Percentiles rank a stretch among this genome's conserved stretches.
Evolutionary conservation across 23 tunicate genomes (phyloP).

Genomic region (Phallusia fumigata): DNA sequence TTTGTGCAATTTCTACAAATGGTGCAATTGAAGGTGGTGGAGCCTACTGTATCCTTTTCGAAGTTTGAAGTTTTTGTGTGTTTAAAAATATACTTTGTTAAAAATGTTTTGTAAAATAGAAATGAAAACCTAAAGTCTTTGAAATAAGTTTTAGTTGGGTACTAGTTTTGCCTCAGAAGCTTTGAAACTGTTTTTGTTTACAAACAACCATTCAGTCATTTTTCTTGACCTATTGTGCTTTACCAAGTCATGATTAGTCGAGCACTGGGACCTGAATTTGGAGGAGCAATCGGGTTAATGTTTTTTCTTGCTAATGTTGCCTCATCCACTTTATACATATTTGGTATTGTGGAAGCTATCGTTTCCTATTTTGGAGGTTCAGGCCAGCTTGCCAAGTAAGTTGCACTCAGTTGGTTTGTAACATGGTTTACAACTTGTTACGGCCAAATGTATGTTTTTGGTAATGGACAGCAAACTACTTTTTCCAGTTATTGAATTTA

Average conservation of each 20-base stretch:
- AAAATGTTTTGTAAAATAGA: not conserved
- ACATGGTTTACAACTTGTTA: too few species aligned
- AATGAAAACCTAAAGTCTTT: too few species aligned
- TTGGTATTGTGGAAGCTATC: conserved; percentile 97
- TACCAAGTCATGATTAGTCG: conserved; percentile 93
- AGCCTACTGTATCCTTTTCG: conserved; percentile 87
- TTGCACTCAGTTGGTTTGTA: not conserved
- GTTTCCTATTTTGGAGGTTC: conserved; percentile 78
- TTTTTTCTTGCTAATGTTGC: conserved; percentile 97
- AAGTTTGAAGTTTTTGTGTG: not conserved
- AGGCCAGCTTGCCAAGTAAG: conserved; percentile 76
- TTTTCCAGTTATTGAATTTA: too few species aligned
- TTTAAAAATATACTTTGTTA: not conserved
- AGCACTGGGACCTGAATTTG: conserved; percentile 98
- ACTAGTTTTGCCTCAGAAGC: too few species aligned
- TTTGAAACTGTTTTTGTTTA: too few species aligned
- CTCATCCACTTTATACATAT: conserved; percentile 88
- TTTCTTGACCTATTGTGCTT: not conserved
- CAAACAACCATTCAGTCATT: not conserved
- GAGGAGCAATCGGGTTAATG: conserved; percentile 98
- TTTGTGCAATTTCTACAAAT: conserved; percentile 99
- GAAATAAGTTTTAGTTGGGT: too few species aligned
- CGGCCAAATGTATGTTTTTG: too few species aligned
- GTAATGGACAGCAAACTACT: too few species aligned
- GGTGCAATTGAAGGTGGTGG: conserved; percentile 99